These are phyloP conservation scores for Apamea anceps DNA, from an alignment of 2,888 invertebrate genomes.

Conservation along the genomic window DNA sequence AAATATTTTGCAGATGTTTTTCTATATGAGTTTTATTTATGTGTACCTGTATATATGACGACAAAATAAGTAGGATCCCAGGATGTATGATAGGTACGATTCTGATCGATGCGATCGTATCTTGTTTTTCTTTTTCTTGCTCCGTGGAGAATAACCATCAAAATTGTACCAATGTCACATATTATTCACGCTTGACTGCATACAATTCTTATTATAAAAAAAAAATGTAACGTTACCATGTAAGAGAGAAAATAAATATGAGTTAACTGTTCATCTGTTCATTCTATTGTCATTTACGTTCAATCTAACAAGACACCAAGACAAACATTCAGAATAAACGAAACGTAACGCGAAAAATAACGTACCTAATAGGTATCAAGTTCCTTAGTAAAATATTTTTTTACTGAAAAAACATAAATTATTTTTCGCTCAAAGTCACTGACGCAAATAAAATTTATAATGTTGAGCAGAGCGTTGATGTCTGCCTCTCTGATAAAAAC, in stretches of 20 bases:
- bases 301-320: slow-evolving; percentile 5
- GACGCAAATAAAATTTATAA: slow-evolving; percentile 23
- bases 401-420: not conserved
- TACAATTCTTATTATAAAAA: slow-evolving; percentile 7
- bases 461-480: not conserved
- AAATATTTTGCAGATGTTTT: not conserved
- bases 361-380: not conserved
- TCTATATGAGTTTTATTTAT: not conserved
- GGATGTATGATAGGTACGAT: not conserved
- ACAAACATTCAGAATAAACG: slow-evolving; percentile 1
- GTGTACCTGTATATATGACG: not conserved
- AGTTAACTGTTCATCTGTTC: slow-evolving; percentile 22
- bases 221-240: not conserved
- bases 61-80: not conserved
- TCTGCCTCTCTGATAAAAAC: no score
- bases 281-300: slow-evolving; percentile 17
- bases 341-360: slow-evolving; percentile 4
- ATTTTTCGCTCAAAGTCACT: slow-evolving; percentile 12
- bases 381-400: slow-evolving; percentile 13
- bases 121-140: not conserved
- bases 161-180: not conserved
- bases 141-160: not conserved
- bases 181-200: not conserved
- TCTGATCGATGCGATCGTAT: not conserved
- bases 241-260: slow-evolving; percentile 12